These are phyloP conservation scores for Ahaetulla prasina DNA, from an alignment of 2,113 vertebrate genomes.

Conservation along the genomic window DNA sequence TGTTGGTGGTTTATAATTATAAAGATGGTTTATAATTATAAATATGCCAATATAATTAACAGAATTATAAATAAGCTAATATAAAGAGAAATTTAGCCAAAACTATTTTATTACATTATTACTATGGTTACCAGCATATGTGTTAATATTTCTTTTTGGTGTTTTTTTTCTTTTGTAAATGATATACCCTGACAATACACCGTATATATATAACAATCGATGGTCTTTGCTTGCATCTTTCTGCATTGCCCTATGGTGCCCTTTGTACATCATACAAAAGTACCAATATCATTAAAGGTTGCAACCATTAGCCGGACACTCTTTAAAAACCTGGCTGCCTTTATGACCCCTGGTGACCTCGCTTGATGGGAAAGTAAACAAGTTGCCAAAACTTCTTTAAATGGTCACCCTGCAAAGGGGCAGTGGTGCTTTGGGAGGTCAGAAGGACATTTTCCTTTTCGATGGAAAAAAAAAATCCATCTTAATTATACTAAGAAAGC, in stretches of 20 bases:
- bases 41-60: too few relatives aligned
- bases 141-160: too few relatives aligned
- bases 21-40: too few relatives aligned
- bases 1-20: too few relatives aligned
- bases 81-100: too few relatives aligned
- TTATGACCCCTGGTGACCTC: background rate
- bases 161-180: too few relatives aligned
- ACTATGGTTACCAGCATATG: too few relatives aligned
- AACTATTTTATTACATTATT: too few relatives aligned
- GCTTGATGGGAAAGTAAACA: background rate
- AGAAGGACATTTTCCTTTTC: background rate
- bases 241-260: background rate
- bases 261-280: background rate
- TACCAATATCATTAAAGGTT: background rate
- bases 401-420: background rate
- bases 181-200: too few relatives aligned
- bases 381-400: background rate
- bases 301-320: background rate
- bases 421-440: background rate
- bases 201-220: too few relatives aligned
- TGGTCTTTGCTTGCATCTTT: background rate
- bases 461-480: too few relatives aligned
- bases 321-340: background rate
- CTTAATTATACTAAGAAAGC: background rate
- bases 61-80: too few relatives aligned